phyloP scores from a whole-genome alignment of 2,888 invertebrate species.

The Campoletis raptor region DNA sequence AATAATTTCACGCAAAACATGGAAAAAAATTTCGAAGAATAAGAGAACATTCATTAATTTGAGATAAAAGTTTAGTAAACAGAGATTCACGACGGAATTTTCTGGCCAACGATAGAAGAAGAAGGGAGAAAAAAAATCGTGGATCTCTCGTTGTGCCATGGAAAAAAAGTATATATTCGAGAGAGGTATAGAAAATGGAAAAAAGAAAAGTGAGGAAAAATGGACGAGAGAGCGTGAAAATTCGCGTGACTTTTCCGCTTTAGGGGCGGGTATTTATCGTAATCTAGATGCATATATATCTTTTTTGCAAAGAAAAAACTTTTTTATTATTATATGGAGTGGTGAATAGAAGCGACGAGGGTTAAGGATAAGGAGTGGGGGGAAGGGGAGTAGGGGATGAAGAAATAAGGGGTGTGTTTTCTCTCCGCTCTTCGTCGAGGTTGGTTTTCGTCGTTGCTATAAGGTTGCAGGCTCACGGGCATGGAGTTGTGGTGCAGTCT shows the following conservation, averaged over 20 bases:
- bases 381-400: background rate
- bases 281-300: slow-evolving; percentile 71
- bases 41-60: slow-evolving; percentile 57
- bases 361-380: background rate
- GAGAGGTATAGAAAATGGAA: slow-evolving; percentile 31
- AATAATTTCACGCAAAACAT: slow-evolving; percentile 35
- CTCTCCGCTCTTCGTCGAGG: slow-evolving; percentile 23
- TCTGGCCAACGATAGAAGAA: slow-evolving; percentile 48
- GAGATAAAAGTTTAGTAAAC: slow-evolving; percentile 61
- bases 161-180: background rate
- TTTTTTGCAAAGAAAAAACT: slow-evolving; percentile 66
- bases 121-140: background rate
- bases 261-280: slow-evolving; percentile 69
- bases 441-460: slow-evolving; percentile 26
- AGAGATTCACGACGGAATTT: slow-evolving; percentile 60
- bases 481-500: slow-evolving; percentile 30
- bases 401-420: slow-evolving; percentile 31
- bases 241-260: slow-evolving; percentile 69
- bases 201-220: slow-evolving; percentile 11
- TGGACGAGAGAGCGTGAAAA: slow-evolving; percentile 46
- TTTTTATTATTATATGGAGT: slow-evolving; percentile 71
- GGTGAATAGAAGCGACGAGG: slow-evolving; percentile 7
- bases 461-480: background rate
- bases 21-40: slow-evolving; percentile 44
- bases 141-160: background rate